Percentiles rank a stretch among this genome's conserved stretches.
Conservation (phyloP, 2,797 vertebrate species). For the Salmo trutta region DNA sequence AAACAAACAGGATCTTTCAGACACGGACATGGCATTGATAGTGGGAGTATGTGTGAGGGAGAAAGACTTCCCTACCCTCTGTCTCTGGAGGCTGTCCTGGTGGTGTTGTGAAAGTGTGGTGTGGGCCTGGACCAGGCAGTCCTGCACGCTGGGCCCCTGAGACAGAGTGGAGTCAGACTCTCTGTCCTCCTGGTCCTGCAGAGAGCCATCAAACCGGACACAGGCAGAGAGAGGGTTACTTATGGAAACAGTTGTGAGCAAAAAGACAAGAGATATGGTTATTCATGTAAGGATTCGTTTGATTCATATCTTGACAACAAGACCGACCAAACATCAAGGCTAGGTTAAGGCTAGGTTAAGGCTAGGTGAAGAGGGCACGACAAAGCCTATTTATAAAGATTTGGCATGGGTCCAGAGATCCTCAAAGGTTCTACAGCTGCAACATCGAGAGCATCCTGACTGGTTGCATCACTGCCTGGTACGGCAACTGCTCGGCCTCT, state of each 20-base stretch:
- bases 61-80: constrained; percentile 75
- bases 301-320: background rate
- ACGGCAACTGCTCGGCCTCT: too few relatives aligned
- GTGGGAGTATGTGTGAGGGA: background rate
- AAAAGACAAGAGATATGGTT: background rate
- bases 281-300: background rate
- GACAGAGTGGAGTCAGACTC: constrained; percentile 79
- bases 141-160: constrained; percentile 89
- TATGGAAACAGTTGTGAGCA: background rate
- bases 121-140: constrained; percentile 91
- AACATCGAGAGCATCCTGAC: too few relatives aligned
- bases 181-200: constrained; percentile 88
- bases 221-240: background rate
- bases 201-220: constrained; percentile 77
- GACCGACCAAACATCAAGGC: background rate
- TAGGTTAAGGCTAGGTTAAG: background rate
- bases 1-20: too few relatives aligned
- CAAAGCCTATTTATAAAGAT: too few relatives aligned
- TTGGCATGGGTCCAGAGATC: too few relatives aligned
- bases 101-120: constrained; percentile 86
- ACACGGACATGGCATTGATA: background rate
- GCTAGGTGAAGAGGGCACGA: too few relatives aligned
- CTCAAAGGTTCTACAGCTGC: too few relatives aligned
- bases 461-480: too few relatives aligned
- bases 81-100: constrained; percentile 89